A percentile compares a stretch with the other conserved stretches of the same genome.
These are phyloP conservation scores for Limenitis camilla DNA, from an alignment of 2,888 invertebrate species.

Conservation along the genomic window DNA sequence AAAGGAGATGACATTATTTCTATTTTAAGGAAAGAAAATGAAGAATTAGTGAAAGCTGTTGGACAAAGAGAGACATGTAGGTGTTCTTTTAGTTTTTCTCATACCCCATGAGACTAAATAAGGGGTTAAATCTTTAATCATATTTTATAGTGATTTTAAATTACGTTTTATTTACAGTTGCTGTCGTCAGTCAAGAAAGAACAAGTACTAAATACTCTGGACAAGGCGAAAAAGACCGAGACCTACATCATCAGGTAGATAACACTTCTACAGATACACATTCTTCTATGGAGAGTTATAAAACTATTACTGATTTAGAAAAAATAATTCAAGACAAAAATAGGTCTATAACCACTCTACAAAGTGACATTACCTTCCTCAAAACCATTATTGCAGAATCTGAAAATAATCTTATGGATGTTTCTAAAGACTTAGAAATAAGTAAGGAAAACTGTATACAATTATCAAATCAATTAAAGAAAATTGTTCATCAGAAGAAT, in stretches of 20 bases:
- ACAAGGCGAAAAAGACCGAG: constrained; percentile 37
- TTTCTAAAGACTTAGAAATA: constrained; percentile 52
- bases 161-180: constrained; percentile 37
- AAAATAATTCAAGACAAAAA: constrained; percentile 61
- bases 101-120: background rate
- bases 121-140: background rate
- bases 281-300: constrained; percentile 54
- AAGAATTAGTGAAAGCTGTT: constrained; percentile 41
- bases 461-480: constrained; percentile 56
- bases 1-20: constrained; percentile 32
- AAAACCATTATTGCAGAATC: constrained; percentile 60
- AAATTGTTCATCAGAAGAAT: constrained; percentile 59
- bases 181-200: constrained; percentile 40
- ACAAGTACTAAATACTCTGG: constrained; percentile 33
- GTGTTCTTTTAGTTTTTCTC: constrained; percentile 27
- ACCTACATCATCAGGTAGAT: constrained; percentile 55
- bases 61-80: constrained; percentile 51
- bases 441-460: constrained; percentile 56
- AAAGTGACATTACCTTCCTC: constrained; percentile 54
- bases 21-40: constrained; percentile 45
- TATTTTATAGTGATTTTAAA: background rate
- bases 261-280: constrained; percentile 53
- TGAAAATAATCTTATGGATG: constrained; percentile 55
- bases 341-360: constrained; percentile 54
- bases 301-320: constrained; percentile 62